Conservation (phyloP, 2,888 invertebrate species). For the Homarus gammarus region DNA sequence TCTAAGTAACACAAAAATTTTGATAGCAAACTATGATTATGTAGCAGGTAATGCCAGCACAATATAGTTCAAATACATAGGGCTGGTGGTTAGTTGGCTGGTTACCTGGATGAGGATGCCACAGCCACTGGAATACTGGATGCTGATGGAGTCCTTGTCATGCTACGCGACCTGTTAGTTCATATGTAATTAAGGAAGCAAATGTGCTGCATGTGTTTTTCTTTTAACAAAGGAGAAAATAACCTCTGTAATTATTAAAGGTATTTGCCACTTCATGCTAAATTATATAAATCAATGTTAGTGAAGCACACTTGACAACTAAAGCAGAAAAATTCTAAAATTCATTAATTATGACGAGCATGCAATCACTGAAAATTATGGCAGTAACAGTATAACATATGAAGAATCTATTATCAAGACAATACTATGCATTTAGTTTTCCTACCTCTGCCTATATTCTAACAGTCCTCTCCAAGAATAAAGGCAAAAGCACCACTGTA, state of each 20-base stretch:
- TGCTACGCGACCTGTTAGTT: slow-evolving; percentile 78
- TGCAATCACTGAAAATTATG: background rate
- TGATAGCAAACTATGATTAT: background rate
- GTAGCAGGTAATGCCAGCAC: background rate
- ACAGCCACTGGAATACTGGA: slow-evolving; percentile 80
- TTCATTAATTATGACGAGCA: background rate
- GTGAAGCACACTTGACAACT: slow-evolving; percentile 32
- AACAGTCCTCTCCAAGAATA: no score
- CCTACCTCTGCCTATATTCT: no score
- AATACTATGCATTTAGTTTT: no score
- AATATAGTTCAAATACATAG: background rate
- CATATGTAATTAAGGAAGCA: slow-evolving; percentile 26
- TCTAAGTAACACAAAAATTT: no score
- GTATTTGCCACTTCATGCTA: slow-evolving; percentile 29
- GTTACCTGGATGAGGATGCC: slow-evolving; percentile 67
- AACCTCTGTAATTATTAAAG: background rate
- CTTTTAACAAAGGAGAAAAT: background rate
- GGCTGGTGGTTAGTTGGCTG: background rate
- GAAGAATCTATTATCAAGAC: no score
- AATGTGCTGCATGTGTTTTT: background rate
- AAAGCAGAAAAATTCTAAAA: background rate
- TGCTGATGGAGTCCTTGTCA: slow-evolving; percentile 88
- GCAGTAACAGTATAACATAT: background rate
- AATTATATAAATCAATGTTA: slow-evolving; percentile 27
- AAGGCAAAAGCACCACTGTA: no score